Percentiles rank a stretch among this genome's conserved stretches.
These are phyloP conservation scores for Ariolimax columbianus DNA, from an alignment of 2,888 invertebrate genomes.

Conservation along the genomic window DNA sequence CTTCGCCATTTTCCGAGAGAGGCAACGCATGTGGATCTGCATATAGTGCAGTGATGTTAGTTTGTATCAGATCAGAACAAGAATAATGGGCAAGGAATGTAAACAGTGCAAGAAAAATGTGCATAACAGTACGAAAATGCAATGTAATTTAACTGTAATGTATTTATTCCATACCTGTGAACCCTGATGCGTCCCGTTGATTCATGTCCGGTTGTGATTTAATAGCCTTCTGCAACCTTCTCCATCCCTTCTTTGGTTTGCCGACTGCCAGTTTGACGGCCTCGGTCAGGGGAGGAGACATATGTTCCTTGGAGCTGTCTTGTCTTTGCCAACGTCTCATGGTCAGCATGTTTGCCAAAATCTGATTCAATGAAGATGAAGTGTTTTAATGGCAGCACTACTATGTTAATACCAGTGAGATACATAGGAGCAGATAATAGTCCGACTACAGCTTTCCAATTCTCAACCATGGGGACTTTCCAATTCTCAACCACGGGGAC, in stretches of 20 bases:
- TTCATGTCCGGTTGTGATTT: slow-evolving; percentile 34
- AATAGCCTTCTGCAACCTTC: slow-evolving; percentile 24
- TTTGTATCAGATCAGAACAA: no score
- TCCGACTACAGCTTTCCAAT: no score
- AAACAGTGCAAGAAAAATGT: no score
- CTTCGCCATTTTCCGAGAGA: no score
- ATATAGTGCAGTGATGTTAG: no score
- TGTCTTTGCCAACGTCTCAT: slow-evolving; percentile 22
- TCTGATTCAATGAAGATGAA: background rate
- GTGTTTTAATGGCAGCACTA: background rate
- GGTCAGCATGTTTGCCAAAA: background rate
- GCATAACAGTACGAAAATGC: no score
- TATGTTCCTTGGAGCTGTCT: background rate
- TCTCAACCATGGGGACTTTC: no score
- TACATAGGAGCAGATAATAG: no score
- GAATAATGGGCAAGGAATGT: no score
- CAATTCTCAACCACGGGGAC: no score
- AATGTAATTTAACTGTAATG: background rate
- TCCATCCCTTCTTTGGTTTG: slow-evolving; percentile 32
- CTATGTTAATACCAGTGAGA: no score
- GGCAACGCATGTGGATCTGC: no score
- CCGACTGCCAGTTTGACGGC: slow-evolving; percentile 13
- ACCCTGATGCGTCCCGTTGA: slow-evolving; percentile 20
- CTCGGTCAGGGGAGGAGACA: background rate
- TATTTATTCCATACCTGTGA: slow-evolving; percentile 8